phyloP scores from a whole-genome alignment of 2,888 invertebrate species.

The Venustoraphidia nigricollis region DNA sequence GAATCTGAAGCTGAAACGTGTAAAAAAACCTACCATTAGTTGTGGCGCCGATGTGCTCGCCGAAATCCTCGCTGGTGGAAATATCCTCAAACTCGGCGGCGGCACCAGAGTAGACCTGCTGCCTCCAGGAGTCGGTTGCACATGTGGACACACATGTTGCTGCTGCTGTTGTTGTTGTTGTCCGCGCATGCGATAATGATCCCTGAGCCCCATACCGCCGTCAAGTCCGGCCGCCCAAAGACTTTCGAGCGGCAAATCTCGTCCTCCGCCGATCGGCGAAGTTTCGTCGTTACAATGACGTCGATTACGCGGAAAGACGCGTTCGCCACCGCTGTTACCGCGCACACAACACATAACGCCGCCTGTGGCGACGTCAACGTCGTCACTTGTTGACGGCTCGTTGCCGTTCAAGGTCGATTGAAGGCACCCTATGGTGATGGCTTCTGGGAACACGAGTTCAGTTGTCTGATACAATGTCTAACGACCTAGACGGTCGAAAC shows the following conservation, averaged over 20 bases:
- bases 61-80: too few relatives aligned
- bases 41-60: too few relatives aligned
- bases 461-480: too few relatives aligned
- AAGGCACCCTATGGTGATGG: slow-evolving; percentile 6
- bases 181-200: slow-evolving; percentile 9
- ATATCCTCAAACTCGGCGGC: neutral
- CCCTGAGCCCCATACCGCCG: slow-evolving; percentile 25
- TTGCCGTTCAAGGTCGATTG: slow-evolving; percentile 2
- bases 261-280: slow-evolving; percentile 11
- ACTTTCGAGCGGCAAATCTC: slow-evolving; percentile 23
- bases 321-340: slow-evolving; percentile 3
- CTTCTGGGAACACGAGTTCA: too few relatives aligned
- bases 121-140: neutral
- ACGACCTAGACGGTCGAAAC: too few relatives aligned
- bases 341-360: slow-evolving; percentile 3
- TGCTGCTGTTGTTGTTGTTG: neutral
- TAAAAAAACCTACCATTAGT: too few relatives aligned
- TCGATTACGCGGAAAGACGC: neutral
- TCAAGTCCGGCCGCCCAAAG: slow-evolving; percentile 27
- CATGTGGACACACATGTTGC: neutral
- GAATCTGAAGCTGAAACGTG: too few relatives aligned
- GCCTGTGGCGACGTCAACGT: neutral
- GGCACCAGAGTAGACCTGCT: neutral
- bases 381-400: neutral
- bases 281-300: neutral